These are phyloP conservation scores for Alloplasta piceator DNA, from an alignment of 2,888 invertebrate genomes.

Conservation along the genomic window DNA sequence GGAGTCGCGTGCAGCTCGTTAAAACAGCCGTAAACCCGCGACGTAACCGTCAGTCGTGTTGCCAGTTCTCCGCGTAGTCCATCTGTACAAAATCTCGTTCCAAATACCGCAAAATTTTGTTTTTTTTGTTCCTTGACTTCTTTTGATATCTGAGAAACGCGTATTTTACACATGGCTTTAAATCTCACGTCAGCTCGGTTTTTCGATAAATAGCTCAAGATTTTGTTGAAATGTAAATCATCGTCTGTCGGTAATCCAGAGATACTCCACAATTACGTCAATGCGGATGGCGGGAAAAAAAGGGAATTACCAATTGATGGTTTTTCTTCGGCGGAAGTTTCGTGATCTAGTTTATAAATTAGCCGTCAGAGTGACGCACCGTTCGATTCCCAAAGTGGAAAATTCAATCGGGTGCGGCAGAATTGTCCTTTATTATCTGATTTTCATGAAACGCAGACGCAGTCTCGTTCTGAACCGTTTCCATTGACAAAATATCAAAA, in stretches of 20 bases:
- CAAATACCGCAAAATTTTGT: slow-evolving; percentile 55
- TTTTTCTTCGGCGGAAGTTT: slow-evolving; percentile 29
- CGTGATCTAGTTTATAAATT: slow-evolving; percentile 74
- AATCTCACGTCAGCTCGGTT: no score
- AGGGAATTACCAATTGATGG: slow-evolving; percentile 57
- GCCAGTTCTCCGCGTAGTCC: slow-evolving; percentile 62
- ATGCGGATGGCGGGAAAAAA: slow-evolving; percentile 3
- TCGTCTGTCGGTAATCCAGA: slow-evolving; percentile 64
- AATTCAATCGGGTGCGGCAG: slow-evolving; percentile 13
- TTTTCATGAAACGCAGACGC: background rate
- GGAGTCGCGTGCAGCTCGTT: slow-evolving; percentile 83
- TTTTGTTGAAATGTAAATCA: background rate
- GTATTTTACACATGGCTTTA: background rate
- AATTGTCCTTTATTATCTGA: background rate
- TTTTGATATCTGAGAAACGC: background rate
- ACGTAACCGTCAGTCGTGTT: slow-evolving; percentile 78
- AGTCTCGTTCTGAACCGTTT: background rate
- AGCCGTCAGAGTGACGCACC: slow-evolving; percentile 79
- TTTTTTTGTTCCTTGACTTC: slow-evolving; percentile 32
- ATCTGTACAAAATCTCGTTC: slow-evolving; percentile 61
- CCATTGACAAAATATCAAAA: background rate
- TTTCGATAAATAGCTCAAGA: no score
- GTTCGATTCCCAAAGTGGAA: slow-evolving; percentile 69
- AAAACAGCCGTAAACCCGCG: slow-evolving; percentile 81
- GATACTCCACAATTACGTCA: slow-evolving; percentile 45